A percentile compares a stretch with the other conserved stretches of the same genome.
Evolutionary conservation across 2,113 vertebrate genomes (phyloP).

Genomic region (Seriola rivoliana): DNA sequence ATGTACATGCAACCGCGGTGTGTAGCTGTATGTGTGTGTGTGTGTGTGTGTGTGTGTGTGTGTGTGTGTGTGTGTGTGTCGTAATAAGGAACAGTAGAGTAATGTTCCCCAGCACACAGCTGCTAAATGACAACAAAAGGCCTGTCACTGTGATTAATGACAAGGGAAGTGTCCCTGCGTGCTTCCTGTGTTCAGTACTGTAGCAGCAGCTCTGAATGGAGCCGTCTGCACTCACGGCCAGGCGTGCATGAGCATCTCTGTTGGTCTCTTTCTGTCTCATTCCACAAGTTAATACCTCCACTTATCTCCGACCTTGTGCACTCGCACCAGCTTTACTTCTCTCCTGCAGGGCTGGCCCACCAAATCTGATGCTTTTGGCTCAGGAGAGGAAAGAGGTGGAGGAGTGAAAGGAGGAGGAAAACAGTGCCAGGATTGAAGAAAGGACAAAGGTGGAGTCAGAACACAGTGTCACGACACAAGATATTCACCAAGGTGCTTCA

Average conservation of each 20-base stretch:
- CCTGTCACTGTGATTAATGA: constrained; percentile 85
- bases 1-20: constrained; percentile 6
- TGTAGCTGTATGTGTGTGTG: constrained; percentile 2
- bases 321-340: constrained; percentile 19
- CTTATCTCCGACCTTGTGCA: constrained; percentile 68
- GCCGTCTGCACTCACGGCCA: constrained; percentile 17
- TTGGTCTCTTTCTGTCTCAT: constrained; percentile 59
- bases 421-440: not conserved
- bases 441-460: constrained; percentile 26
- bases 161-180: constrained; percentile 69
- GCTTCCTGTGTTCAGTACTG: constrained; percentile 67
- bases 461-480: constrained; percentile 14
- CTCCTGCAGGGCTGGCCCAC: constrained; percentile 26
- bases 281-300: constrained; percentile 66
- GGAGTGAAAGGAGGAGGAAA: constrained; percentile 1
- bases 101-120: constrained; percentile 80
- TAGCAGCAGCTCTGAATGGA: constrained; percentile 46
- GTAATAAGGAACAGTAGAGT: constrained; percentile 70
- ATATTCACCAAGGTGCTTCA: constrained; percentile 25
- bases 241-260: constrained; percentile 36
- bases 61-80: constrained; percentile 26
- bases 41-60: constrained; percentile 26
- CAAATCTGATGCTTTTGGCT: constrained; percentile 25
- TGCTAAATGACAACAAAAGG: constrained; percentile 84
- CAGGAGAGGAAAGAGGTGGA: constrained; percentile 4